These are phyloP conservation scores for Penaeus indicus DNA, from an alignment of 1,140 invertebrate genomes.

Conservation along the genomic window DNA sequence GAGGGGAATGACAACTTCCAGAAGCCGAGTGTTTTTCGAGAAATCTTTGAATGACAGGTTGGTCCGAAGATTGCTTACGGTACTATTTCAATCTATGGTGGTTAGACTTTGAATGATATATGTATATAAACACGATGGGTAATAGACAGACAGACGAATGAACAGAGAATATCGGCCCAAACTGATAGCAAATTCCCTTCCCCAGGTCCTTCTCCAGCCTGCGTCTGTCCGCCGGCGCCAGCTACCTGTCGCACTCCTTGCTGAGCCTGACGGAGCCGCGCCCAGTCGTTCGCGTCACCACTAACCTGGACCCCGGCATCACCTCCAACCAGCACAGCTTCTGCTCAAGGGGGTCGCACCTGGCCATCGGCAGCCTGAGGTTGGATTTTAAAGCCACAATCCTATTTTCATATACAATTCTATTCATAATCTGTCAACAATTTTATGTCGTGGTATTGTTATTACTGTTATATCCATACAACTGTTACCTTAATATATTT, in stretches of 20 bases:
- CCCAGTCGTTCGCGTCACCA: neutral
- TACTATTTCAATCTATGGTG: neutral
- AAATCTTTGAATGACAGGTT: slow-evolving; percentile 55
- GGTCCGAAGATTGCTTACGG: neutral
- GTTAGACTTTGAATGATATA: too few species aligned
- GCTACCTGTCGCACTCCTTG: slow-evolving; percentile 55
- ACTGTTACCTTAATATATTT: too few species aligned
- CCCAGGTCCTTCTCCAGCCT: slow-evolving; percentile 61
- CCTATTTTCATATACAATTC: neutral
- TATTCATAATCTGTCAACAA: neutral
- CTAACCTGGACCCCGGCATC: slow-evolving; percentile 31
- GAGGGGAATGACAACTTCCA: slow-evolving; percentile 18
- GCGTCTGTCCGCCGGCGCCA: slow-evolving; percentile 48
- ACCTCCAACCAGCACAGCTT: slow-evolving; percentile 62
- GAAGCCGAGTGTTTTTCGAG: slow-evolving; percentile 32
- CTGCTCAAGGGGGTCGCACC: slow-evolving; percentile 56
- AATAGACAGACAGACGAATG: too few species aligned
- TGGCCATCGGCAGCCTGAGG: slow-evolving; percentile 49
- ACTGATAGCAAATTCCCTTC: too few species aligned
- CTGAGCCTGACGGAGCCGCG: slow-evolving; percentile 35
- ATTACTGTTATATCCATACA: too few species aligned
- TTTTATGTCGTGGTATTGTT: too few species aligned
- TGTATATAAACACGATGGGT: too few species aligned
- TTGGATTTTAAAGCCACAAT: neutral
- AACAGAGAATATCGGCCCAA: too few species aligned